phyloP scores from a whole-genome alignment of 2,888 invertebrate genomes.

The Drosophila recens region DNA sequence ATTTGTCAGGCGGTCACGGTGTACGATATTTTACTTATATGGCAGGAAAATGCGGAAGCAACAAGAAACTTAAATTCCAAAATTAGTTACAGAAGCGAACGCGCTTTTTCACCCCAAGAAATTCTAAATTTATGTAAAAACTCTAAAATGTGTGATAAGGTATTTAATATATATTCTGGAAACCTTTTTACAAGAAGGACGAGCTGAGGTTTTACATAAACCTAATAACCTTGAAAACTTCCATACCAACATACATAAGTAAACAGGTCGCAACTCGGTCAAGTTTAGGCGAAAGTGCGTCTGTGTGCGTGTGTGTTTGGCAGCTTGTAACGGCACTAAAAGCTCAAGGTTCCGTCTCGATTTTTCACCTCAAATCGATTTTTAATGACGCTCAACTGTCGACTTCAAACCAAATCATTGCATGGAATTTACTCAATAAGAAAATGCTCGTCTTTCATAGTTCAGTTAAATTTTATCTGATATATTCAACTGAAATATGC shows the following conservation, averaged over 20 bases:
- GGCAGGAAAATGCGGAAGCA: constrained; percentile 46
- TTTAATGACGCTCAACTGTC: constrained; percentile 4
- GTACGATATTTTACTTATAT: constrained; percentile 15
- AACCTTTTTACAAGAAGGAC: constrained; percentile 18
- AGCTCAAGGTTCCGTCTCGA: constrained; percentile 48
- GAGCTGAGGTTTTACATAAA: constrained; percentile 3
- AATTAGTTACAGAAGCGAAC: constrained; percentile 18
- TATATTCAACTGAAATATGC: not conserved
- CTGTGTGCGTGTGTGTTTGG: constrained; percentile 21
- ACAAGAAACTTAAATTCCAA: constrained; percentile 29
- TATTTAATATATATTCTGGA: not conserved
- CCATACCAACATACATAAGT: constrained; percentile 11
- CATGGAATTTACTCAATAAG: not conserved
- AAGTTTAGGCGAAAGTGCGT: constrained; percentile 63
- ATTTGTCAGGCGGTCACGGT: constrained; percentile 31
- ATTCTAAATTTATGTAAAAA: not conserved
- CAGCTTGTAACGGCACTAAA: constrained; percentile 24
- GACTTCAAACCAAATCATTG: not conserved
- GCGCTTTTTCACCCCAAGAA: not conserved
- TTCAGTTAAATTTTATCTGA: not conserved
- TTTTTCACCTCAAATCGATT: constrained; percentile 44
- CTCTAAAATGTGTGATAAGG: not conserved
- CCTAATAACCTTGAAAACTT: constrained; percentile 46
- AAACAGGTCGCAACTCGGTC: constrained; percentile 59
- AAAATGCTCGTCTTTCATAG: not conserved